Percentiles rank a stretch among this genome's conserved stretches.
Evolutionary conservation across 2,113 vertebrate species (phyloP).

Genomic region (Cranoglanis bouderius): DNA sequence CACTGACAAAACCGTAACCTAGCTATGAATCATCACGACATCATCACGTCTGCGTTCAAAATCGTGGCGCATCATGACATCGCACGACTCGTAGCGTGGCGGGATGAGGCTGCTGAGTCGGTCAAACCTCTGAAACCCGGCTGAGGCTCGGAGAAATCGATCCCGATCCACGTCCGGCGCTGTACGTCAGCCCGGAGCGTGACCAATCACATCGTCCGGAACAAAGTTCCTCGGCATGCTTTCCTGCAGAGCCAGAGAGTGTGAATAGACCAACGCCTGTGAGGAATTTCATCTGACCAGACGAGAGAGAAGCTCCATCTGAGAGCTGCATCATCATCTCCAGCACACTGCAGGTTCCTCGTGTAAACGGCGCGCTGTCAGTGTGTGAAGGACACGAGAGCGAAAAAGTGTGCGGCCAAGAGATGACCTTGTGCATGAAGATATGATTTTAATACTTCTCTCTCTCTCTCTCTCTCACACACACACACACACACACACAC

Average conservation of each 20-base stretch:
- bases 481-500: constrained; percentile 25
- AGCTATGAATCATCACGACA: background rate
- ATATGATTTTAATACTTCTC: background rate
- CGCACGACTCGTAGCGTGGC: background rate
- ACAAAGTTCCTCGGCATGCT: background rate
- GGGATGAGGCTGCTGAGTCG: background rate
- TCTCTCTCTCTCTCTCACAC: background rate
- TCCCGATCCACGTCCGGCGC: background rate
- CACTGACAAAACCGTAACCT: background rate
- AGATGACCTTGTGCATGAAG: background rate
- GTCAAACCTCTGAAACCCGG: background rate
- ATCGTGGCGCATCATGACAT: background rate
- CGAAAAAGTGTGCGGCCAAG: background rate
- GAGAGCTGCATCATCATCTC: background rate
- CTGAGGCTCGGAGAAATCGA: background rate
- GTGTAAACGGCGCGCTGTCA: background rate
- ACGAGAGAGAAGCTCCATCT: background rate
- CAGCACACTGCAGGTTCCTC: background rate
- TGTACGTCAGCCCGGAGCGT: constrained; percentile 3
- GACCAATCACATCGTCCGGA: background rate
- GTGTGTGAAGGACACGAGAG: background rate
- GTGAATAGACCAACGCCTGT: background rate
- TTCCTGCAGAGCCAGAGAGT: background rate
- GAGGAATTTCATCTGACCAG: background rate
- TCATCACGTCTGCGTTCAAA: background rate